phyloP scores from a whole-genome alignment of 2,888 invertebrate species.

The Leptothorax acervorum region DNA sequence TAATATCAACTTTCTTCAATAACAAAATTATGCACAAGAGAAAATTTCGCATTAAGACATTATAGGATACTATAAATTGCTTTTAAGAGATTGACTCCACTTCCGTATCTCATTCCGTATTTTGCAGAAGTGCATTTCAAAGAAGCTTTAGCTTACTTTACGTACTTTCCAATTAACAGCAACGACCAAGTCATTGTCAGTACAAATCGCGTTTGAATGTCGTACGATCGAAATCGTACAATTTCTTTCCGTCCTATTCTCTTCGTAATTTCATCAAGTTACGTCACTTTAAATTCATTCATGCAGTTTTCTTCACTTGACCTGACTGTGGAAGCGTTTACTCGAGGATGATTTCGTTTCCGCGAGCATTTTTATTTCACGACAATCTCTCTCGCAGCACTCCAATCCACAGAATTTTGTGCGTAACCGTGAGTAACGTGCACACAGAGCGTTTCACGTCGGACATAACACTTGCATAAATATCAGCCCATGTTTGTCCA shows the following conservation, averaged over 20 bases:
- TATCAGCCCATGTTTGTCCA: slow-evolving; percentile 43
- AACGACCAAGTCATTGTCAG: background rate
- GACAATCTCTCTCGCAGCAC: background rate
- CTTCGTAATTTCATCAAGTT: background rate
- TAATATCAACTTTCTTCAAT: background rate
- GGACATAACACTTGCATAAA: slow-evolving; percentile 33
- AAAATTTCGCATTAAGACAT: background rate
- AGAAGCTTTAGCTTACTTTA: slow-evolving; percentile 6
- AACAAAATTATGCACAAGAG: background rate
- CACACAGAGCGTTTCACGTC: slow-evolving; percentile 28
- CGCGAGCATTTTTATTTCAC: slow-evolving; percentile 16
- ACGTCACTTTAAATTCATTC: background rate
- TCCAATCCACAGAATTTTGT: slow-evolving; percentile 9
- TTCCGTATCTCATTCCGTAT: background rate
- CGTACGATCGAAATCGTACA: background rate
- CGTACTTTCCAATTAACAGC: slow-evolving; percentile 9
- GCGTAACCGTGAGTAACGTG: background rate
- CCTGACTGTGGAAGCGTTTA: background rate
- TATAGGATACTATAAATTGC: background rate
- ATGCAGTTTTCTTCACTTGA: slow-evolving; percentile 10
- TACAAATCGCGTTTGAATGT: background rate
- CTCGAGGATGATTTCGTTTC: background rate
- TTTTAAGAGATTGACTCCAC: background rate
- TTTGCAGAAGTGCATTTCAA: background rate
- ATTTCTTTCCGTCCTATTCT: background rate